Percentiles rank a stretch among this genome's conserved stretches.
Conservation (phyloP, 2,888 invertebrate genomes). For the Ophioninae sp. region DNA sequence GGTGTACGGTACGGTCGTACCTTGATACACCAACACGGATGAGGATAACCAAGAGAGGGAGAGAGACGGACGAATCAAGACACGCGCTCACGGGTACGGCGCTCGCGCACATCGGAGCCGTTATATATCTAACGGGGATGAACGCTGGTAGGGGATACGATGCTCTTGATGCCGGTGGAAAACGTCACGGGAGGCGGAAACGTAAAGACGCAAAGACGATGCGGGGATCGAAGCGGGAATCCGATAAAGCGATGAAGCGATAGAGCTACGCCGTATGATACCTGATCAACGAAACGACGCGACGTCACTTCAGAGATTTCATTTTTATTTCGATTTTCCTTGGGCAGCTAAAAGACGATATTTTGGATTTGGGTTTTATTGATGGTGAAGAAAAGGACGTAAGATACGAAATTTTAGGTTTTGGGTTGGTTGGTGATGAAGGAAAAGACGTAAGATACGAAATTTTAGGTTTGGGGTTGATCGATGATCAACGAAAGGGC, state of each 20-base stretch:
- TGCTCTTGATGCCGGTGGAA: slow-evolving; percentile 25
- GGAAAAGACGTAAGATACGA: not conserved
- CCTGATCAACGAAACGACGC: not conserved
- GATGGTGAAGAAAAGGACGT: no score
- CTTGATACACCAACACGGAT: slow-evolving; percentile 26
- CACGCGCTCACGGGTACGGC: slow-evolving; percentile 70
- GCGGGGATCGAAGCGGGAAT: slow-evolving; percentile 33
- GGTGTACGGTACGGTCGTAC: slow-evolving; percentile 49
- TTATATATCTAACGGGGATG: slow-evolving; percentile 10
- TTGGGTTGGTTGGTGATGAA: not conserved
- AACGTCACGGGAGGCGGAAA: slow-evolving; percentile 27
- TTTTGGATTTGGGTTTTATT: no score
- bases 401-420: no score
- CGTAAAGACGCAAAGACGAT: slow-evolving; percentile 10
- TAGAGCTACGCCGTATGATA: not conserved
- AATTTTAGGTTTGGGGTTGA: no score
- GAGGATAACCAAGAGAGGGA: slow-evolving; percentile 37
- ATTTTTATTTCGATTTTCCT: no score
- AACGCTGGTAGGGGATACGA: not conserved
- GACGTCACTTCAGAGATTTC: not conserved
- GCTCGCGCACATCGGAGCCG: slow-evolving; percentile 71
- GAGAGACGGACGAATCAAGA: slow-evolving; percentile 66
- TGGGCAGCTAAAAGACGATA: no score
- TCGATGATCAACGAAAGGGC: not conserved
- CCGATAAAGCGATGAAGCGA: slow-evolving; percentile 7